Evolutionary conservation across 1,140 invertebrate species (phyloP), one percentile per base, ranked within the genome.

Genomic region (Ceratosolen fusciceps): DNA sequence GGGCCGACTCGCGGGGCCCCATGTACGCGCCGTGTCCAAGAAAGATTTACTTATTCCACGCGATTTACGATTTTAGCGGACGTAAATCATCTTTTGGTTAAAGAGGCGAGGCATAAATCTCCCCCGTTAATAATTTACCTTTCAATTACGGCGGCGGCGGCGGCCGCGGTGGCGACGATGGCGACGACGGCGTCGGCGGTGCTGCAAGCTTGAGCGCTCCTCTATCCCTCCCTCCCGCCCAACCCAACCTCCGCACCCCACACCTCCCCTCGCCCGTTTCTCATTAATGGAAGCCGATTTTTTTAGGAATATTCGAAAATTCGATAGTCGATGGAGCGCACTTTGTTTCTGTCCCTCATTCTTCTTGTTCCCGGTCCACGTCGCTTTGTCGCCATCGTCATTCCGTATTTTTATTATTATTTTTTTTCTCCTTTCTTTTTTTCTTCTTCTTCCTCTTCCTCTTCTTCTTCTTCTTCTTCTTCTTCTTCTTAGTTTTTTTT

Each of bases 61-160:
- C 79, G 79, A 80, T 80, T 80, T 80, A 80, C 79, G 79, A 80
- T 80, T 80, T 80, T 80, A 77, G 73, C 79, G 74, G 67, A 47
- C 74, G 79, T 80, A 80, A 80, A 80, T 80, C 79, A 76, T 62
- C 52, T 76, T 70, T 75, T 76, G 73, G 79, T 76, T 76, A 80
- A 80, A 76, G 79, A 76, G 73, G 62, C 54, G 73, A 76, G 54
- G 79, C 74, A 80, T 80, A 80, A 80, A 80, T 80, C 74, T 80
- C 68, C 67, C 74, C 65, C 79, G 73, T 75, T 80, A 80, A 80
- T 80, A 80, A 80, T 76, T 80, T 80, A 80, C 79, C 79, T 80
- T 80, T 80, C 79, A 80, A 80, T 80, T 80, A 80, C 73, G 37
- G 12, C 34, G 14, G 65, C 37, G 43, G 62, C 34, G n/a, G 52